A percentile compares a stretch with the other conserved stretches of the same genome.
Evolutionary conservation across 2,797 vertebrate species (phyloP).

Genomic region (Erpetoichthys calabaricus): DNA sequence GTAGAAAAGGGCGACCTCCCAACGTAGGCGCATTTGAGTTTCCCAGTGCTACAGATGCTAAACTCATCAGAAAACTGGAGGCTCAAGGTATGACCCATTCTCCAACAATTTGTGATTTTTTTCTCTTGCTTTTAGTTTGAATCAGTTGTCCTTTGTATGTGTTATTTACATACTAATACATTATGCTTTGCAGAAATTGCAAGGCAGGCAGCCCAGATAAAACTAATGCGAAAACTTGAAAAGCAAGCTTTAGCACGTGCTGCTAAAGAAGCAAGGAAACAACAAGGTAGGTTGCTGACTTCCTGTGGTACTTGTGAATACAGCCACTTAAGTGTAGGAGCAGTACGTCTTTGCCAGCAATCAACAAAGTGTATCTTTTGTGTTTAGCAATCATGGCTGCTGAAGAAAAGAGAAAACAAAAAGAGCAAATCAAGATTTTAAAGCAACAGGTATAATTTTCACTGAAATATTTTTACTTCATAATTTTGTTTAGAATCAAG

Average conservation of each 20-base stretch:
- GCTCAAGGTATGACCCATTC: constrained; percentile 63
- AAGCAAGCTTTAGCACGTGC: constrained; percentile 80
- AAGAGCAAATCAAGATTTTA: constrained; percentile 86
- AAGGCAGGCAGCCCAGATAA: constrained; percentile 86
- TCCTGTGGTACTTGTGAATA: constrained; percentile 6
- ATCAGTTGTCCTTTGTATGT: constrained; percentile 11
- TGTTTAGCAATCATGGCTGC: constrained; percentile 77
- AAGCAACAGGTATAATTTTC: constrained; percentile 75
- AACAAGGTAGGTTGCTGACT: constrained; percentile 58
- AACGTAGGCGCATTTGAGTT: constrained; percentile 52
- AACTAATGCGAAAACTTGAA: constrained; percentile 83
- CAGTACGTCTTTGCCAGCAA: neutral
- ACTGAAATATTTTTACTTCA: neutral
- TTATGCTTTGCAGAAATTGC: constrained; percentile 67
- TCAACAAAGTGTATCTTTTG: constrained; percentile 18
- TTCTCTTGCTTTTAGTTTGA: neutral
- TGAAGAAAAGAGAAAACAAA: constrained; percentile 81
- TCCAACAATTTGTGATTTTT: neutral
- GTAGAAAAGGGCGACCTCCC: constrained; percentile 61
- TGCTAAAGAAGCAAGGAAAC: constrained; percentile 83
- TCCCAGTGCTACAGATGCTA: constrained; percentile 58
- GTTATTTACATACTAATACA: neutral
- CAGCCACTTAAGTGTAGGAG: neutral
- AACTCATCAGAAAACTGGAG: constrained; percentile 75
- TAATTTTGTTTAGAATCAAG: neutral